Percentiles rank a stretch among this genome's conserved stretches.
phyloP scores from a whole-genome alignment of 2,888 invertebrate genomes.

The Drosophila merina region DNA sequence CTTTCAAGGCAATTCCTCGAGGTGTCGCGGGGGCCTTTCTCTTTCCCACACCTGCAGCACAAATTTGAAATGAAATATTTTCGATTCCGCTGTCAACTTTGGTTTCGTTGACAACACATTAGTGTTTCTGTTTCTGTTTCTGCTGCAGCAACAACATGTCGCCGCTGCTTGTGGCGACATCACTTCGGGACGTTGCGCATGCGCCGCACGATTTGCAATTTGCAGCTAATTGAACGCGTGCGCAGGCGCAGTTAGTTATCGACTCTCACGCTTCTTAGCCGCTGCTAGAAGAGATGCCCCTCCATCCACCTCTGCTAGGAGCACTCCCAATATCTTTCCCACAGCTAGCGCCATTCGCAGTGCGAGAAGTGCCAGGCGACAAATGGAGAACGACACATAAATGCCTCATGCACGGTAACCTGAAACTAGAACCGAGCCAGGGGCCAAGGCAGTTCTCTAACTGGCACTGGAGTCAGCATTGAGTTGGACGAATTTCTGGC shows the following conservation, averaged over 20 bases:
- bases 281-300: not conserved
- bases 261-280: constrained; percentile 53
- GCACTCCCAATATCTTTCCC: constrained; percentile 6
- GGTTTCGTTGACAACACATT: constrained; percentile 78
- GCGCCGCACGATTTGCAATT: constrained; percentile 78
- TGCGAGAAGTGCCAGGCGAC: constrained; percentile 40
- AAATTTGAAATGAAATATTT: constrained; percentile 79
- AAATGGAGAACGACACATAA: constrained; percentile 64
- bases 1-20: constrained; percentile 38
- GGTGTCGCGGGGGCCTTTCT: constrained; percentile 15
- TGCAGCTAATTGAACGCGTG: constrained; percentile 80
- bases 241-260: constrained; percentile 70
- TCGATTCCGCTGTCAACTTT: constrained; percentile 79
- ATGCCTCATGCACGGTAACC: constrained; percentile 64
- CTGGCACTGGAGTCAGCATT: constrained; percentile 17
- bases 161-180: constrained; percentile 63
- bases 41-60: constrained; percentile 41
- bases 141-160: constrained; percentile 50
- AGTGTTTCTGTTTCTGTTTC: constrained; percentile 33
- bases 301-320: not conserved
- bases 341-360: constrained; percentile 35
- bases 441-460: too few species aligned
- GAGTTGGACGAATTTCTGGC: constrained; percentile 67
- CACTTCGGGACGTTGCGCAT: constrained; percentile 65
- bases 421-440: constrained; percentile 51